Conservation (phyloP, 2,113 vertebrate genomes). For the Chaenocephalus aceratus region DNA sequence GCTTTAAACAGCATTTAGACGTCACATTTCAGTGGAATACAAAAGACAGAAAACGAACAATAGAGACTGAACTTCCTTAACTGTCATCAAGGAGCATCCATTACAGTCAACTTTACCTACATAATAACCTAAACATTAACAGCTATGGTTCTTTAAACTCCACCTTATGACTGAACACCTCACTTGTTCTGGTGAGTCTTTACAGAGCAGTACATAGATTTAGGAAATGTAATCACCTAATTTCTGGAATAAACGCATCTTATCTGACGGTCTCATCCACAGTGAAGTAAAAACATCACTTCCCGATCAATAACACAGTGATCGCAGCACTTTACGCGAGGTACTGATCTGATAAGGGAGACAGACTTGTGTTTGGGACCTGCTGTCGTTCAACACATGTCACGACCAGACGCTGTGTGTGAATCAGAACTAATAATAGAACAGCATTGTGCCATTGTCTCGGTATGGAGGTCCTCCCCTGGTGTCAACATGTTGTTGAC, state of each 20-base stretch:
- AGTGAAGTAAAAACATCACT: neutral
- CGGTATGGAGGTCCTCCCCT: neutral
- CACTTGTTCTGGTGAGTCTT: neutral
- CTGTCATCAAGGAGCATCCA: neutral
- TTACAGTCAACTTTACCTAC: neutral
- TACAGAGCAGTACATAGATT: neutral
- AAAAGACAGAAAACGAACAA: neutral
- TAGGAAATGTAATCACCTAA: neutral
- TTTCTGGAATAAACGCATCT: neutral
- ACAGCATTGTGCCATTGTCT: slow-evolving; percentile 8
- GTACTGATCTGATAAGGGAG: neutral
- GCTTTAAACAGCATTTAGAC: neutral
- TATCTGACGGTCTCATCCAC: too few species aligned
- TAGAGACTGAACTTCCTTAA: too few species aligned
- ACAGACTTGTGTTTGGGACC: neutral
- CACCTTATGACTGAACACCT: neutral
- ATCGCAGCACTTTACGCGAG: neutral
- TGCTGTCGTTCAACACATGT: too few species aligned
- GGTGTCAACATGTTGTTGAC: neutral
- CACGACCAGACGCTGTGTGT: neutral
- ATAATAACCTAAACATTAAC: neutral
- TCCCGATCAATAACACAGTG: neutral
- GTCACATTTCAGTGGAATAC: neutral
- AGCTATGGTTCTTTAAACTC: neutral
- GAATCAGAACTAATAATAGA: neutral